Base-by-base conservation (phyloP, 2,888 invertebrate genomes). In the Drepana falcataria region DNA sequence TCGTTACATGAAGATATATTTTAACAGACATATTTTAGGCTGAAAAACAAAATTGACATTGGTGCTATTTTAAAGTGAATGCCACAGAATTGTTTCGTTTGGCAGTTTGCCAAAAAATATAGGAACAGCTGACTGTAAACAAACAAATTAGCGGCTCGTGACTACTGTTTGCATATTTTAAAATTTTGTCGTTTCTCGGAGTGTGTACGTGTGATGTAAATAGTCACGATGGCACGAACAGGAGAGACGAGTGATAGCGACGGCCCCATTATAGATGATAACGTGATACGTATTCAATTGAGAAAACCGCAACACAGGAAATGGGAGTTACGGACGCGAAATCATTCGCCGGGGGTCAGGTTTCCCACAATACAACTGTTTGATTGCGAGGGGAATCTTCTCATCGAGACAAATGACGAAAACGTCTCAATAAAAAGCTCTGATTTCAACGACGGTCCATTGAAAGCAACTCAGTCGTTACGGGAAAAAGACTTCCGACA, bases 301-400 rank as follows among this genome's bases (percentile, higher is more conserved):
- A 88, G 92, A 71, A 93, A 93, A 77, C 93, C 93, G 51, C 89
- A 83, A 71, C 91, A 92, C 64, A 93, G 92, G 83, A 93, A 93
- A 81, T 94, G 94, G 93, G 92, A 93, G 77, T 77, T 94, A 62
- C 90, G 93, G 49, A 94, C 94, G 47, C 91, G 93, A 64, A 93
- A 93, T 79, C 92, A 92, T 55, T 93, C 93, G 55, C 93, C 93
- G 48, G 91, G 92, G 67, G 86, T 93, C 60, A 81, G 81, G 67
- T 88, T 94, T 65, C 94, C 94, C 41, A 91, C 91, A 56, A 92
- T 94, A 76, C 93, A 94, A 78, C 91, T 94, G 62, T 93, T 92
- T 76, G 93, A 93, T 82, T 91, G 92, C 71, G 93, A 93, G 65
- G 93, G 93, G 63, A 91, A 92, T 78, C 85, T 93, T 53, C 84